Percentiles rank a stretch among this genome's conserved stretches.
Evolutionary conservation across 2,113 vertebrate species (phyloP).

Genomic region (Silurus glanis): DNA sequence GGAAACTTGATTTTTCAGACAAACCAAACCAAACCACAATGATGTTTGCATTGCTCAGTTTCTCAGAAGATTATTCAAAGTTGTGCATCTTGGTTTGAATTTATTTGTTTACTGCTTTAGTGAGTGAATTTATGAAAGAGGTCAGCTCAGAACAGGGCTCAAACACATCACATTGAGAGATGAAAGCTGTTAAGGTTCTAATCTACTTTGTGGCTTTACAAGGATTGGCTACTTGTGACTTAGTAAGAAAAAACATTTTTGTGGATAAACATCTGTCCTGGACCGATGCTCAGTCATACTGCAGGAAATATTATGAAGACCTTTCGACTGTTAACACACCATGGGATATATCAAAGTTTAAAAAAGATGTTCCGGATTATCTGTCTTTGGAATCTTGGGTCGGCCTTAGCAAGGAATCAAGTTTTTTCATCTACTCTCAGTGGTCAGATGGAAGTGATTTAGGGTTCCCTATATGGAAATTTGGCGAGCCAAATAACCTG

Average conservation of each 20-base stretch:
- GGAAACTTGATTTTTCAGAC: background rate
- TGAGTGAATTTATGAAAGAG: background rate
- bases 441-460: conserved; percentile 5
- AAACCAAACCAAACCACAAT: background rate
- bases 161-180: background rate
- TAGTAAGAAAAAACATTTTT: background rate
- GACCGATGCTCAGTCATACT: background rate
- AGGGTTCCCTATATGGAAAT: background rate
- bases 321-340: background rate
- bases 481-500: background rate
- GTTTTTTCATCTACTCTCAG: fast-evolving
- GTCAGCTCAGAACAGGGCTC: background rate
- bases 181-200: background rate
- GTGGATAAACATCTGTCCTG: background rate
- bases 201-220: background rate
- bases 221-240: background rate
- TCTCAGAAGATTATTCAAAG: background rate
- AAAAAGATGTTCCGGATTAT: background rate
- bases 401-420: background rate
- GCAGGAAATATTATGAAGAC: background rate
- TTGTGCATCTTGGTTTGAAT: conserved; percentile 1
- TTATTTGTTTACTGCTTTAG: background rate
- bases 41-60: background rate
- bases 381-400: background rate
- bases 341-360: background rate